phyloP scores from a whole-genome alignment of 2,797 vertebrate species.

The Astyanax mexicanus region DNA sequence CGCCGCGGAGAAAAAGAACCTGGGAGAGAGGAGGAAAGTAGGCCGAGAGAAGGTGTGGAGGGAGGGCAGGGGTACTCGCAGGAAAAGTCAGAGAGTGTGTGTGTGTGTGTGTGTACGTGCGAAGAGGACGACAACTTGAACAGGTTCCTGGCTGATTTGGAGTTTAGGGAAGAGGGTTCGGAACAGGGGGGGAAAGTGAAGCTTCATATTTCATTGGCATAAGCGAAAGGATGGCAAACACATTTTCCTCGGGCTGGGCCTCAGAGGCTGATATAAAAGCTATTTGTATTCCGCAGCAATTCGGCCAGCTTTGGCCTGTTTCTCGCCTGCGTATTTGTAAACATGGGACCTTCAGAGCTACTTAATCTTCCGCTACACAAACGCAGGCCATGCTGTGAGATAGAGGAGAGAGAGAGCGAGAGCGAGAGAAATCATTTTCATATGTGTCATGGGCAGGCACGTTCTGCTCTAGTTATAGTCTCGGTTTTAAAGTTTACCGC shows the following conservation, averaged over 20 bases:
- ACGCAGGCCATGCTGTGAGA: conserved; percentile 66
- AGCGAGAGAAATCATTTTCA: conserved; percentile 7
- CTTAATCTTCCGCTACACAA: conserved; percentile 86
- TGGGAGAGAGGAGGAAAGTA: conserved; percentile 45
- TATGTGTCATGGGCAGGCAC: conserved; percentile 17
- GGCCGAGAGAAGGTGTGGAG: conserved; percentile 21
- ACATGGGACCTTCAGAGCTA: conserved; percentile 84
- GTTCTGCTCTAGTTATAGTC: conserved; percentile 35
- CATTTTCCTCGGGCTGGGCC: conserved; percentile 81
- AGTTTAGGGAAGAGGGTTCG: conserved; percentile 50
- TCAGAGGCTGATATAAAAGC: conserved; percentile 85
- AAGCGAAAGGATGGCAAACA: conserved; percentile 85
- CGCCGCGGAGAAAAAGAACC: neutral
- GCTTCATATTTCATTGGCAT: conserved; percentile 83
- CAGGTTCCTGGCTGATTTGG: conserved; percentile 16
- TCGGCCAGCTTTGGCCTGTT: conserved; percentile 83
- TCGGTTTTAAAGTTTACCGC: conserved; percentile 3
- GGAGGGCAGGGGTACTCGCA: neutral
- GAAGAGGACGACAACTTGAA: conserved; percentile 19
- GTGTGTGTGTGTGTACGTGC: conserved; percentile 22
- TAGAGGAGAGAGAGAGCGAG: conserved; percentile 25
- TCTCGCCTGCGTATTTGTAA: conserved; percentile 86
- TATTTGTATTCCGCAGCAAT: conserved; percentile 87
- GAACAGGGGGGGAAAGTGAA: conserved; percentile 66
- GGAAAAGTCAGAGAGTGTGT: neutral